A percentile compares a stretch with the other conserved stretches of the same genome.
phyloP scores from a whole-genome alignment of 53 echinoderm and acorn worm genomes.

The Hippasteria phrygiana region DNA sequence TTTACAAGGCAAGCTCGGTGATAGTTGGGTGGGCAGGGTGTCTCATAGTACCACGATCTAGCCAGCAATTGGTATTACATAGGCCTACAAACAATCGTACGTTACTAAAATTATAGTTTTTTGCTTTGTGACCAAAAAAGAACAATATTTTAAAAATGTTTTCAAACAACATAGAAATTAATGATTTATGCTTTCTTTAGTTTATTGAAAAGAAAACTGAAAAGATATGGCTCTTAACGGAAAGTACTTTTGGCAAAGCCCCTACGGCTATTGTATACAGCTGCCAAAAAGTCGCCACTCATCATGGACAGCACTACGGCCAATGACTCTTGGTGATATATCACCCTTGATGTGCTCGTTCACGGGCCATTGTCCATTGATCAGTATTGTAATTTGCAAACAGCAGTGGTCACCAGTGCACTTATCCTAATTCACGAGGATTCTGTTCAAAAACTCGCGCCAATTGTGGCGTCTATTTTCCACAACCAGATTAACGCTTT shows the following conservation, averaged over 20 bases:
- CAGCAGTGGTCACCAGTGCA: conserved; percentile 15
- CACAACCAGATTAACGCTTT: neutral
- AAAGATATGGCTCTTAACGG: neutral
- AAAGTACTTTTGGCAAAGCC: neutral
- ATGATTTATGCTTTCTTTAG: neutral
- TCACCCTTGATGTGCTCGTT: conserved; percentile 21
- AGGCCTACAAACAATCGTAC: too few relatives aligned
- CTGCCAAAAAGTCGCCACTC: conserved; percentile 24
- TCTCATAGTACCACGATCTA: too few relatives aligned
- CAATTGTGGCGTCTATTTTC: neutral
- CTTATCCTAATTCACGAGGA: conserved; percentile 38
- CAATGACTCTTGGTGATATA: conserved; percentile 36
- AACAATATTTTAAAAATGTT: too few relatives aligned
- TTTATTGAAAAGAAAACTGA: neutral
- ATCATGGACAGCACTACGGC: neutral
- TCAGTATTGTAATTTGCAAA: neutral
- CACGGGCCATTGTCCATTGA: conserved; percentile 52
- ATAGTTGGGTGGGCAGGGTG: too few relatives aligned
- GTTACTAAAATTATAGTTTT: too few relatives aligned
- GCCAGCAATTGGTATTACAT: too few relatives aligned
- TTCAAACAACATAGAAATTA: too few relatives aligned
- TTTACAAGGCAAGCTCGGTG: too few relatives aligned
- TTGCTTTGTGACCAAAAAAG: too few relatives aligned
- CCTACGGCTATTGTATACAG: conserved; percentile 11
- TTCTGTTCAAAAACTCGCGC: neutral